These are phyloP conservation scores for Dolichallabes microphthalmus DNA, from an alignment of 2,113 vertebrate genomes.

Conservation along the genomic window DNA sequence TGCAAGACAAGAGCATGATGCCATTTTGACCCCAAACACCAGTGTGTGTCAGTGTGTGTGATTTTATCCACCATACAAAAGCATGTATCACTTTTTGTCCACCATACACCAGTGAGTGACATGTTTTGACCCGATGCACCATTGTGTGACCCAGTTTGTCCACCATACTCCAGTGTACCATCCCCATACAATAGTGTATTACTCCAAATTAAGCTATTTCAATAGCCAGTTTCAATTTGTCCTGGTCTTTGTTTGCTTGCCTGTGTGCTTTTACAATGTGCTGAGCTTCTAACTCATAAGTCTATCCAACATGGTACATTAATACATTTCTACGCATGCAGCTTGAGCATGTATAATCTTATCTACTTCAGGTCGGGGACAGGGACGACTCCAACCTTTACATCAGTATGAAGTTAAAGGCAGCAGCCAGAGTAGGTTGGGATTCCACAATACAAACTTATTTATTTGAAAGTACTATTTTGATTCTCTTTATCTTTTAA, in stretches of 20 bases:
- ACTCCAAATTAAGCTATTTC: background rate
- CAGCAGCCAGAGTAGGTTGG: conserved; percentile 84
- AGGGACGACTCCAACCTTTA: conserved; percentile 95
- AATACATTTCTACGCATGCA: background rate
- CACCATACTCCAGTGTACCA: background rate
- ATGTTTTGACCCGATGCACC: background rate
- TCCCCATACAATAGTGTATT: background rate
- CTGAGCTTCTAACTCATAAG: too few species aligned
- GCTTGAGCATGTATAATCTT: too few species aligned
- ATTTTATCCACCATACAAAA: background rate
- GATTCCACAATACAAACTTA: background rate
- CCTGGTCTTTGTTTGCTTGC: background rate
- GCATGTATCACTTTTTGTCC: background rate
- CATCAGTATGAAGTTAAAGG: conserved; percentile 93
- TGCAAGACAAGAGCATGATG: background rate
- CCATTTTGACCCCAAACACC: background rate
- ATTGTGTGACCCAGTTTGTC: background rate
- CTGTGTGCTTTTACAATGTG: background rate
- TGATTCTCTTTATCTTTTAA: background rate
- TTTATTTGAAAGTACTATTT: background rate
- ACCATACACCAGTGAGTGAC: background rate
- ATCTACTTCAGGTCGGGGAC: conserved; percentile 82
- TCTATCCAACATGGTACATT: background rate
- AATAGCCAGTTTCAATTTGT: background rate
- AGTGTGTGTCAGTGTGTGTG: background rate